Percentiles rank a stretch among this genome's conserved stretches.
These are phyloP conservation scores for Metacarcinus magister DNA, from an alignment of 2,888 invertebrate species.

Conservation along the genomic window DNA sequence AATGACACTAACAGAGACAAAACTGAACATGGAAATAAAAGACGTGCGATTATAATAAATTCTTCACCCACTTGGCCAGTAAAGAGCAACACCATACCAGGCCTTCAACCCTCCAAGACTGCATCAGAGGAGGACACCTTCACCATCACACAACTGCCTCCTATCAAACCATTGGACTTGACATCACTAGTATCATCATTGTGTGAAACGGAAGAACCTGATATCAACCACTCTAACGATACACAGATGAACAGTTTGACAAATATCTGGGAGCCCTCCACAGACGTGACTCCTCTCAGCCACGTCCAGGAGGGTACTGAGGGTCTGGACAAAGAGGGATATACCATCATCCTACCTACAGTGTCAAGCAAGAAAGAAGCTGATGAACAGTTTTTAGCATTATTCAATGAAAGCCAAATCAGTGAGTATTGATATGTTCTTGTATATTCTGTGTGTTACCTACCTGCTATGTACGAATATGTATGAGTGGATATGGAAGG, in stretches of 20 bases:
- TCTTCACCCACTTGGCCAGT: background rate
- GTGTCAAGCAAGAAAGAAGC: background rate
- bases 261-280: background rate
- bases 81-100: constrained; percentile 58
- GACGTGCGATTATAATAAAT: background rate
- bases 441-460: background rate
- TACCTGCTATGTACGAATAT: no score
- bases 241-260: background rate
- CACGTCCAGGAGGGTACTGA: background rate
- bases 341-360: constrained; percentile 55
- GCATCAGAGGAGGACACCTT: background rate
- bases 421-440: background rate
- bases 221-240: background rate
- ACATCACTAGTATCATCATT: constrained; percentile 20
- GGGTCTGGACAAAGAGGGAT: background rate
- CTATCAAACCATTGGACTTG: background rate
- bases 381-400: constrained; percentile 19
- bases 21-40: background rate
- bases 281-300: background rate
- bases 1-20: background rate
- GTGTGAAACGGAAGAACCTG: background rate
- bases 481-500: no score
- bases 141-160: constrained; percentile 66
- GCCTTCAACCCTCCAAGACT: background rate
- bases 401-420: background rate